Conservation (phyloP, 1,140 invertebrate species). For the Chrysoperla carnea region DNA sequence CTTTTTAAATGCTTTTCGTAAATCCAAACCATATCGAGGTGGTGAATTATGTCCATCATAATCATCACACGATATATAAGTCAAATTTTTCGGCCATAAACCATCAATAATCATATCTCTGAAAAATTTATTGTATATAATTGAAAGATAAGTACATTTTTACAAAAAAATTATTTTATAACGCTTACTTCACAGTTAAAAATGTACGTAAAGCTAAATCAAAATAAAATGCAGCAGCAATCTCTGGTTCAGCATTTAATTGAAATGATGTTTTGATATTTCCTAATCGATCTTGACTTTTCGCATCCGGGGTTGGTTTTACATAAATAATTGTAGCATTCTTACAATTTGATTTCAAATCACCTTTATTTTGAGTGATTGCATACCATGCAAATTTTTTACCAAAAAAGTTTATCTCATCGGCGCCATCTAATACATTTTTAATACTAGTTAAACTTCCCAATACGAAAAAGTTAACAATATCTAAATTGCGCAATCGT, state of each 20-base stretch:
- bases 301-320: constrained; percentile 39
- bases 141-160: neutral
- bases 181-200: constrained; percentile 47
- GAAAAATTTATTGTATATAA: constrained; percentile 2
- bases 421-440: constrained; percentile 38
- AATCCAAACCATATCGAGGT: constrained; percentile 18
- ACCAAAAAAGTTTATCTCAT: constrained; percentile 28
- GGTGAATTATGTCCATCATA: constrained; percentile 56
- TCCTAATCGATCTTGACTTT: constrained; percentile 38
- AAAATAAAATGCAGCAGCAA: constrained; percentile 70
- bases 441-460: constrained; percentile 51
- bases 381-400: constrained; percentile 44
- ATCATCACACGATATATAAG: constrained; percentile 53
- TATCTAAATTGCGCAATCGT: constrained; percentile 57
- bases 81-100: constrained; percentile 46
- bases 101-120: constrained; percentile 32
- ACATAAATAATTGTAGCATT: constrained; percentile 49
- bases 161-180: neutral
- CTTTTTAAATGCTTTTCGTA: constrained; percentile 22
- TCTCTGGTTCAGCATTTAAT: constrained; percentile 46
- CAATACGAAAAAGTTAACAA: constrained; percentile 75
- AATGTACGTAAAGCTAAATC: constrained; percentile 58
- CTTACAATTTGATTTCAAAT: constrained; percentile 43
- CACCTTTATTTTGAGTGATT: constrained; percentile 45
- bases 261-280: constrained; percentile 47